A percentile compares a stretch with the other conserved stretches of the same genome.
Conservation (phyloP, 2,113 vertebrate genomes). For the Neogale vison region DNA sequence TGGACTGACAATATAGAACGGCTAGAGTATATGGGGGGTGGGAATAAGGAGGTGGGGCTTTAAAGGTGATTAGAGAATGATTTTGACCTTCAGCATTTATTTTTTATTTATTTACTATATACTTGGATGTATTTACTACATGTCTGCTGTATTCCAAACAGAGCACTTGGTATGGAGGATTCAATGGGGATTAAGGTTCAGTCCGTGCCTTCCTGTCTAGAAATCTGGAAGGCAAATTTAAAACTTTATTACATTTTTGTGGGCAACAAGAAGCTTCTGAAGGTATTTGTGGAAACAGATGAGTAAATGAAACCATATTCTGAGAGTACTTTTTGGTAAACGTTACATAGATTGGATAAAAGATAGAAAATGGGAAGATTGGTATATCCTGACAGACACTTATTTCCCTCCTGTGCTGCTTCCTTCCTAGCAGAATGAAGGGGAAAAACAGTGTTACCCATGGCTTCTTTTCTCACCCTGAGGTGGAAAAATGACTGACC, state of each 20-base stretch:
- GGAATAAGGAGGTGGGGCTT: background rate
- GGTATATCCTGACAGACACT: background rate
- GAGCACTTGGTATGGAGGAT: background rate
- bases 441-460: background rate
- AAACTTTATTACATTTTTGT: background rate
- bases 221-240: background rate
- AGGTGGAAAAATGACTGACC: background rate
- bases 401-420: background rate
- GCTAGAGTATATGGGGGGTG: background rate
- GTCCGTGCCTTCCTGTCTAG: background rate
- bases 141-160: background rate
- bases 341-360: background rate
- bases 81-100: background rate
- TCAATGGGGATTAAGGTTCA: background rate
- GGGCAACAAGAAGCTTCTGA: background rate
- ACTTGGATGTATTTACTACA: background rate
- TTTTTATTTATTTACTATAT: background rate
- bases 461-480: background rate
- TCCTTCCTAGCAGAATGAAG: background rate
- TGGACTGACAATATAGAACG: background rate
- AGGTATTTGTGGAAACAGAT: background rate
- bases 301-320: background rate
- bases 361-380: background rate
- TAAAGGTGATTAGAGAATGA: background rate
- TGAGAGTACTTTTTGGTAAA: background rate